Evolutionary conservation across 2,888 invertebrate genomes (phyloP), one percentile per base, ranked within the genome.

Genomic region (Agriopis marginaria): DNA sequence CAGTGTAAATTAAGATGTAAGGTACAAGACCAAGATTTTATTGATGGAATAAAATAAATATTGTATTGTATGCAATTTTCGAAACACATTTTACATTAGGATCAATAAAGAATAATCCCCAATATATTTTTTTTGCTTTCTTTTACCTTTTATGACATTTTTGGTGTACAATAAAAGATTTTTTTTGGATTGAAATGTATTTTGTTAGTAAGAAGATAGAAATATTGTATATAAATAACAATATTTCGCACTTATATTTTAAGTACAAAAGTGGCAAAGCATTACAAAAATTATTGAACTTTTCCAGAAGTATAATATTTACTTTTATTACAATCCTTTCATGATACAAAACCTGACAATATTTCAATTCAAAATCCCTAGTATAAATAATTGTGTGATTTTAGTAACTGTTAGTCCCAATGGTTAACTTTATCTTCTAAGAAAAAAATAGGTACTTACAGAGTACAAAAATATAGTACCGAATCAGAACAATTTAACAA

Each of bases 41-140:
- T 92, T 90, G 84, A 91, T 90, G 89, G 82, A 86, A 90, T 89
- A 89, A 90, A 91, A 89, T 91, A 60, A 60, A 90, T 92, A 93
- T 89, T 92, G 87, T 90, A 91, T 89, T 91, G 91, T 93, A 93
- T 89, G 90, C 89, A 91, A 91, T 93, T 94, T 94, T 94, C 89
- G 91, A 93, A 92, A 91, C 89, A 91, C 88, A 87, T 91, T 93
- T 93, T 93, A 93, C 92, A 92, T 90, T 91, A 92, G 89, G 89
- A 93, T 94, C 93, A 93, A 94, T 94, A 93, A 94, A 94, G 89
- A 32, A 32, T 93, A 93, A 92, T 92, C 90, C 89, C 86, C 88
- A 86, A 87, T 82, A 81, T 81, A 81, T 80, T 81, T 75, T 78
- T 58, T 79, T 81, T 73, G 82, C 87, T 89, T 87, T 85, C 80